Base-by-base conservation (phyloP, 2,888 invertebrate genomes). In the Troides aeacus region DNA sequence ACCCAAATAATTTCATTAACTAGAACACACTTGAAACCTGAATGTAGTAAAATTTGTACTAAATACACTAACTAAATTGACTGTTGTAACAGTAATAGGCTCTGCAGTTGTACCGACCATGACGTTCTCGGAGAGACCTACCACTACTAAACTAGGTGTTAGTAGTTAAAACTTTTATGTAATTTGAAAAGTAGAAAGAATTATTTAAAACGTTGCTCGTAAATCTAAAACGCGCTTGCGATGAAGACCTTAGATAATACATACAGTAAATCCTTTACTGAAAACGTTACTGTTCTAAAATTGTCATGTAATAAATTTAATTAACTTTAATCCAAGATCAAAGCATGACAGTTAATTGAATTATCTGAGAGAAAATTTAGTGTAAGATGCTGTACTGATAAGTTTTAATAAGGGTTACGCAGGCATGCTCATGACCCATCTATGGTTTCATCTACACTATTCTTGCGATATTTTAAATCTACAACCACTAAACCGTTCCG, bases 351-450 rank as follows among this genome's bases (percentile, higher is more conserved):
- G 53, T n/a, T 18, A 53, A 53, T 18, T 53, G 3, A n/a, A 53
- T n/a, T n/a, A 12, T 53, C 7, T 53, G 6, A 24, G 24, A 21
- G 30, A 62, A 30, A 50, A 64, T 61, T 64, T 60, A 30, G 56
- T 64, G 56, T 56, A 56, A 60, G 36, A 60, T 64, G 15, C 36
- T 56, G 42, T 18, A 64, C 24, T 42, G 63, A 69, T 64, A 69
- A 62, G 42, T 23, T 56, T 53, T 66, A 56, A 39, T 61, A 61
- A 64, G 61, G 61, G 56, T 61, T 57, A 65, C 56, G 42, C 36
- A 65, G 53, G 39, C 53, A 36, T 64, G 64, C 64, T 64, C 12
- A 64, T 64, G 56, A 61, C n/a, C 59, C 8, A 36, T 39, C 15
- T 39, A 59, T 64, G 30, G 24, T 69, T 42, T 42, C 57, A 58